Evolutionary conservation across 1,140 invertebrate species (phyloP).

Genomic region (Drosophila novamexicana): DNA sequence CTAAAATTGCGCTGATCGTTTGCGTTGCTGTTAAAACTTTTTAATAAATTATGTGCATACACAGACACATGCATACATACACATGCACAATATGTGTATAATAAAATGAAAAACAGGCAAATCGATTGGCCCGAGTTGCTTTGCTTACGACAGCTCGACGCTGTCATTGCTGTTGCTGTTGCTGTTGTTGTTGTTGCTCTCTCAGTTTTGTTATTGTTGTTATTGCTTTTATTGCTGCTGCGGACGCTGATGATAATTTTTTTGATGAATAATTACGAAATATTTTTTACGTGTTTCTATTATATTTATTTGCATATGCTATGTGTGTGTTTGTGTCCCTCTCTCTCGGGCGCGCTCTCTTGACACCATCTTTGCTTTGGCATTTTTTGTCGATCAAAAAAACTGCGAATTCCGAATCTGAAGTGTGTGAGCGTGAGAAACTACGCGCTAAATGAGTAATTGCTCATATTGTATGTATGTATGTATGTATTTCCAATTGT

Average conservation of each 20-base stretch:
- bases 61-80: conserved; percentile 6
- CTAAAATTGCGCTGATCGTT: conserved; percentile 60
- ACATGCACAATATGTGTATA: conserved; percentile 32
- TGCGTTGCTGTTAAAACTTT: conserved; percentile 54
- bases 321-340: conserved; percentile 2
- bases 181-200: conserved; percentile 15
- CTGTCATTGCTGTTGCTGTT: conserved; percentile 17
- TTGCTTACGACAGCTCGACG: conserved; percentile 41
- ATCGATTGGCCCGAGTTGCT: conserved; percentile 56
- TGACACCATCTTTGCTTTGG: conserved; percentile 58
- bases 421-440: conserved; percentile 59
- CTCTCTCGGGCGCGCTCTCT: conserved; percentile 11
- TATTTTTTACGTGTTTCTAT: conserved; percentile 23
- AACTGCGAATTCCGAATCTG: conserved; percentile 65
- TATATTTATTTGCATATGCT: conserved; percentile 38
- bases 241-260: conserved; percentile 29
- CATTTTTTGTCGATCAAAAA: conserved; percentile 54
- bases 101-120: conserved; percentile 73
- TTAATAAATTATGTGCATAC: conserved; percentile 71
- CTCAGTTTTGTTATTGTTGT: conserved; percentile 7
- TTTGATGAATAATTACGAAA: conserved; percentile 79
- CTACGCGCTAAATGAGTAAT: conserved; percentile 78
- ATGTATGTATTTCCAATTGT: neutral
- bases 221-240: conserved; percentile 35
- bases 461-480: conserved; percentile 48